Base-by-base conservation (phyloP, 2,113 vertebrate species). In the Emberiza fucata region DNA sequence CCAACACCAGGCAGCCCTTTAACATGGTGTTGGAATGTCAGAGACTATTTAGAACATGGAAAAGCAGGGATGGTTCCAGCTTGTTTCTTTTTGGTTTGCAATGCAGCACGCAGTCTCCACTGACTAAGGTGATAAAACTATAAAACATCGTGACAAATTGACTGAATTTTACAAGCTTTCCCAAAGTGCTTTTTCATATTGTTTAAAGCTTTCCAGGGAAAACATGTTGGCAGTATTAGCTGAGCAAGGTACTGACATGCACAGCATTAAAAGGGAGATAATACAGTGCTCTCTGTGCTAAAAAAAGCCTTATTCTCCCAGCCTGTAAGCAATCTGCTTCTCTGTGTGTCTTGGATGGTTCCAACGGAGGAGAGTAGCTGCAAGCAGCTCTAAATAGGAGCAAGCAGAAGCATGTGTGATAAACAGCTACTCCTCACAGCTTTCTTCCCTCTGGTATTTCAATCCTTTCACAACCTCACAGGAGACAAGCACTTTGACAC, bases 91-190 rank as follows among this genome's bases (percentile, higher is more conserved):
- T 31, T 51, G 37, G n/a, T 88, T 81, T 69, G 85, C 66, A 66
- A 75, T 68, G 51, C 82, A 73, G 80, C 64, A 75, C 12, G 27
- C 68, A 18, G 60, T 90, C 90, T 86, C 85, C 61, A 61, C 80
- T 88, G 90, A 93, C 87, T 83, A 75, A 95, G 69, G 92, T 94
- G 93, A 93, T 94, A 94, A 95, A 95, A 88, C 68, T 15, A 56
- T 70, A 94, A 95, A 96, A 90, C 82, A 81, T 66, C 29, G 44
- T 95, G 90, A 92, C 83, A 94, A 94, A 92, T 71, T 92, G 94
- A 95, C 92, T 90, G 90, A 81, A 93, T 95, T 94, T 95, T 96
- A 96, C 92, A 95, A 93, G 90, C 79, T 66, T 96, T 88, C 94
- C 66, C 81, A 86, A 94, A 96, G 88, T 94, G 80, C 48, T 88